phyloP scores from a whole-genome alignment of 2,113 vertebrate genomes.

The Heptranchias perlo region DNA sequence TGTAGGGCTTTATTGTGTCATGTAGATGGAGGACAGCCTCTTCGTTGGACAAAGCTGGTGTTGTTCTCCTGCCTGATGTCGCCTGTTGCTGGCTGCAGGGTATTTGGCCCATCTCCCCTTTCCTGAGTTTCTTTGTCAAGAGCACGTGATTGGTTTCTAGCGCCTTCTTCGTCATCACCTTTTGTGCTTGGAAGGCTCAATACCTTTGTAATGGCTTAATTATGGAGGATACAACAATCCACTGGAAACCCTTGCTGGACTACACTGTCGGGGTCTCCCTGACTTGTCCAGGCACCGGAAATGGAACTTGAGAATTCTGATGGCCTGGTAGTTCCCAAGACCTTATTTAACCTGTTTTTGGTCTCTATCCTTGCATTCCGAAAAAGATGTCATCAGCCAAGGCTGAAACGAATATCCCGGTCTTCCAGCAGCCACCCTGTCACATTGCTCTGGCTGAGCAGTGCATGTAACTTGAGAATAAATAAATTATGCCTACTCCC shows the following conservation, averaged over 20 bases:
- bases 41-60: background rate
- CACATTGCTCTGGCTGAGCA: too few relatives aligned
- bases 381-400: background rate
- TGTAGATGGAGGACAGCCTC: too few relatives aligned
- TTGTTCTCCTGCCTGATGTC: too few relatives aligned
- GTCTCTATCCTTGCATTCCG: background rate
- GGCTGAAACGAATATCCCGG: background rate
- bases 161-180: background rate
- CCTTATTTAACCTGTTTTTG: background rate
- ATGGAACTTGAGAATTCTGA: background rate
- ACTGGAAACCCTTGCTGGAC: too few relatives aligned
- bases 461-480: background rate
- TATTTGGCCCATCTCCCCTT: background rate
- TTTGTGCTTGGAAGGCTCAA: background rate
- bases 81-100: background rate
- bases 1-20: background rate
- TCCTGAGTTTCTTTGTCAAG: background rate
- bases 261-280: too few relatives aligned
- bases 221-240: background rate
- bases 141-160: background rate
- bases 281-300: background rate
- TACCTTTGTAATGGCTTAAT: background rate
- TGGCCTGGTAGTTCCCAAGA: background rate
- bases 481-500: background rate
- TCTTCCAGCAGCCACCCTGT: background rate